These are phyloP conservation scores for Eunapius fragilis DNA, from an alignment of 37 sponge, comb jelly and placozoan species.

Conservation along the genomic window DNA sequence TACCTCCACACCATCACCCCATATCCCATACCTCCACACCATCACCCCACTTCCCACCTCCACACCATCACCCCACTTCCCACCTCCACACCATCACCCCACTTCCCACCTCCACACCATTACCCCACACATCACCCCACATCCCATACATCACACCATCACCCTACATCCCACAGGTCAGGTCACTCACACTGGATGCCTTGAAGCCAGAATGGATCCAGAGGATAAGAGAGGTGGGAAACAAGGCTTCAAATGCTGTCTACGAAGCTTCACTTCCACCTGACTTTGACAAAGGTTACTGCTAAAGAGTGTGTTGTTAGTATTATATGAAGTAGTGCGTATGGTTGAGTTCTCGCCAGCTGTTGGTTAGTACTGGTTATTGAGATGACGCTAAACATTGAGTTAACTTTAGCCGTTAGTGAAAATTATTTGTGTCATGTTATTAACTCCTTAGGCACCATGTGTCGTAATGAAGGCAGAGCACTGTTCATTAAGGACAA, in stretches of 20 bases:
- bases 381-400: no score
- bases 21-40: no score
- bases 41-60: no score
- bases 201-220: slow-evolving; percentile 62
- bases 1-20: no score
- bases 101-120: background rate
- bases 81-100: no score
- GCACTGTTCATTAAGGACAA: slow-evolving; percentile 78
- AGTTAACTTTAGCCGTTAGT: no score
- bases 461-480: slow-evolving; percentile 30
- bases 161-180: slow-evolving; percentile 42
- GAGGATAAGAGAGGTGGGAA: slow-evolving; percentile 59
- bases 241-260: slow-evolving; percentile 50
- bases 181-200: slow-evolving; percentile 86
- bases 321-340: background rate
- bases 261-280: slow-evolving; percentile 66
- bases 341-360: no score
- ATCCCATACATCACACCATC: background rate
- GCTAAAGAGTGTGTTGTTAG: background rate
- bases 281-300: slow-evolving; percentile 69
- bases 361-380: no score
- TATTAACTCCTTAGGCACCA: slow-evolving; percentile 14
- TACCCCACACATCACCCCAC: background rate
- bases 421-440: no score
- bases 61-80: no score